Percentiles rank a stretch among this genome's conserved stretches.
These are phyloP conservation scores for Gryon sp. DNA, from an alignment of 1,140 invertebrate species.

Conservation along the genomic window DNA sequence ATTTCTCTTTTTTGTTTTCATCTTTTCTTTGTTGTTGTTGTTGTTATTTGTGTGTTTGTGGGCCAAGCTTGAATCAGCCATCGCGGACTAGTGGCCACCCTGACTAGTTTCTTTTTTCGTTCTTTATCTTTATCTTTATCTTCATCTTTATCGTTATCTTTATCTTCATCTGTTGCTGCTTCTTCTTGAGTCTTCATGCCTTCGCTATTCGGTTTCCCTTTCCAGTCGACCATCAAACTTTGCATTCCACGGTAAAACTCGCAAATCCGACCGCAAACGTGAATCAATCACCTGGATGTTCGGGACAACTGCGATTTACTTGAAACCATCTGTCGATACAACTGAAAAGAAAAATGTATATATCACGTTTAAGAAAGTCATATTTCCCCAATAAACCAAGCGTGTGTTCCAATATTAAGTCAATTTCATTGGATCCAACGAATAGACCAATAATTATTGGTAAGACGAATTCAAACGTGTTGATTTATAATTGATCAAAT, in stretches of 20 bases:
- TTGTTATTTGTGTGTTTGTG: constrained; percentile 67
- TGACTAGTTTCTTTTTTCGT: constrained; percentile 78
- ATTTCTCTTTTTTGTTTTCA: constrained; percentile 64
- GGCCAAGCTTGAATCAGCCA: constrained; percentile 68
- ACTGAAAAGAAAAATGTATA: constrained; percentile 82
- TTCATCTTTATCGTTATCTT: too few species aligned
- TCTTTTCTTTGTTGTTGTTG: constrained; percentile 55
- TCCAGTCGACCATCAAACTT: constrained; percentile 57
- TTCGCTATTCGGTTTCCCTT: constrained; percentile 32
- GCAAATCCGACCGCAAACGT: constrained; percentile 64
- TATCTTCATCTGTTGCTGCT: too few species aligned
- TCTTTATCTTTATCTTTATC: too few species aligned
- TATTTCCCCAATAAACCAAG: too few species aligned
- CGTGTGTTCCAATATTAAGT: too few species aligned
- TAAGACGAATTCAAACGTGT: too few species aligned
- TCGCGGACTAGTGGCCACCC: constrained; percentile 78
- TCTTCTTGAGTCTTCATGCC: constrained; percentile 53
- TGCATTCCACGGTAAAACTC: constrained; percentile 61
- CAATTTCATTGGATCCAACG: too few species aligned
- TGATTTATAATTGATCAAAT: too few species aligned
- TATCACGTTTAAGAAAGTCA: too few species aligned
- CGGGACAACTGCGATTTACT: constrained; percentile 97
- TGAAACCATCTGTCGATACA: constrained; percentile 99
- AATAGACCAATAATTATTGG: too few species aligned
- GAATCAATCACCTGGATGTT: constrained; percentile 95